A percentile compares a stretch with the other conserved stretches of the same genome.
Conservation (phyloP, 35 echinoderm and acorn worm genomes). For the Lytechinus pictus region DNA sequence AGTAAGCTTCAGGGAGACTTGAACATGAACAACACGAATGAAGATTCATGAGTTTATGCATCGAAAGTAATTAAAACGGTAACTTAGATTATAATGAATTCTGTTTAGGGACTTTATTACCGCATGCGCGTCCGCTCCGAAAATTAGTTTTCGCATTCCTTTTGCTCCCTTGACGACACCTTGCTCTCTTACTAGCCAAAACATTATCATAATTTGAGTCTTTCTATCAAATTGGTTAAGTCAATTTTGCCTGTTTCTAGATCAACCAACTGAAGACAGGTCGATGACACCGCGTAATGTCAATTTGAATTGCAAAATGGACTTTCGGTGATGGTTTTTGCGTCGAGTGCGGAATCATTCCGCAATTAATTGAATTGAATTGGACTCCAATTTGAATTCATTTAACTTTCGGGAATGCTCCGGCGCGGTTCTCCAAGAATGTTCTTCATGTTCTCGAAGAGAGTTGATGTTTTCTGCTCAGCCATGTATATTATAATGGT, state of each 20-base stretch:
- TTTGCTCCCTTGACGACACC: background rate
- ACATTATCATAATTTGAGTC: background rate
- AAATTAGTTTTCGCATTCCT: background rate
- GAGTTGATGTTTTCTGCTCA: background rate
- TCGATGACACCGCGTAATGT: conserved; percentile 9
- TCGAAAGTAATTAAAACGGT: background rate
- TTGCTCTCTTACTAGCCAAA: background rate
- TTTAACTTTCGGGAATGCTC: background rate
- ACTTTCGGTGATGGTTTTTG: background rate
- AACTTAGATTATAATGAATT: background rate
- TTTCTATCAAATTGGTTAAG: background rate
- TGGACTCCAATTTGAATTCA: background rate
- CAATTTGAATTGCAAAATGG: background rate
- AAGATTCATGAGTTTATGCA: background rate
- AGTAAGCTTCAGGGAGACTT: background rate
- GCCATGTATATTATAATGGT: background rate
- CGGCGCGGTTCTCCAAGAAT: background rate
- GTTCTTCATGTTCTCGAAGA: background rate
- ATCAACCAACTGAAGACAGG: background rate
- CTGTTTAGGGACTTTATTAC: background rate
- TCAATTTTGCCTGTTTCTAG: background rate
- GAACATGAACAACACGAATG: background rate
- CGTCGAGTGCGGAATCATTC: background rate
- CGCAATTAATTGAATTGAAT: background rate
- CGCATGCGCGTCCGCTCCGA: background rate